phyloP scores from a whole-genome alignment of 2,888 invertebrate species.

The Rhagium mordax region DNA sequence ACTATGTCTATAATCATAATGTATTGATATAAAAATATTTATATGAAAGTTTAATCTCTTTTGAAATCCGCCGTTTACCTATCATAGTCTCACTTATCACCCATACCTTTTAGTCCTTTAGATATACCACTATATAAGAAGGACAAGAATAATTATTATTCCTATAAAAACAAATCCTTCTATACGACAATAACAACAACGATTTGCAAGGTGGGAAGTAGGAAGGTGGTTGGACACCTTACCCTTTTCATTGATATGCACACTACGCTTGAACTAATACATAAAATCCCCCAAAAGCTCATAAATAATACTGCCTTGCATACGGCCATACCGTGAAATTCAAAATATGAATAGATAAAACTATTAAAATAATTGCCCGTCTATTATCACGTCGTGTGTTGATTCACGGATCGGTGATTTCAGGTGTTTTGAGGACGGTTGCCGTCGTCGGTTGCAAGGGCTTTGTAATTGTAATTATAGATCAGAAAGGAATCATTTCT shows the following conservation, averaged over 20 bases:
- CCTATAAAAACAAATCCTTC: not conserved
- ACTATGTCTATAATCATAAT: too few relatives aligned
- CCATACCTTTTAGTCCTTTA: too few relatives aligned
- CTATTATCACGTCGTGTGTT: slow-evolving; percentile 58
- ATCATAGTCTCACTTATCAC: too few relatives aligned
- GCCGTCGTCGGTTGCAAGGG: not conserved
- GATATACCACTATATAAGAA: too few relatives aligned
- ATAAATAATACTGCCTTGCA: not conserved
- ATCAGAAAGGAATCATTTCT: not conserved
- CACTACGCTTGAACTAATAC: not conserved
- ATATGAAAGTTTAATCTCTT: too few relatives aligned
- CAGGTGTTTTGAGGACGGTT: slow-evolving; percentile 50
- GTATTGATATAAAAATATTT: too few relatives aligned
- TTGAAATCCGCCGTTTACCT: too few relatives aligned
- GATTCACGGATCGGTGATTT: slow-evolving; percentile 54
- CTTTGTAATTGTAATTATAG: not conserved
- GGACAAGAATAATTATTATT: too few relatives aligned
- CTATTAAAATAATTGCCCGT: slow-evolving; percentile 57
- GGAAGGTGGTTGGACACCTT: not conserved
- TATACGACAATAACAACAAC: not conserved
- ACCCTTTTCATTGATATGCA: slow-evolving; percentile 5
- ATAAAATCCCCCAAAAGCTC: slow-evolving; percentile 14
- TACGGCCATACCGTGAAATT: slow-evolving; percentile 31
- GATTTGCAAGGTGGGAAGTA: slow-evolving; percentile 4
- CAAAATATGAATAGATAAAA: slow-evolving; percentile 43